Evolutionary conservation across 2,797 vertebrate species (phyloP), one percentile per base, ranked within the genome.

Genomic region (Balearica regulorum): DNA sequence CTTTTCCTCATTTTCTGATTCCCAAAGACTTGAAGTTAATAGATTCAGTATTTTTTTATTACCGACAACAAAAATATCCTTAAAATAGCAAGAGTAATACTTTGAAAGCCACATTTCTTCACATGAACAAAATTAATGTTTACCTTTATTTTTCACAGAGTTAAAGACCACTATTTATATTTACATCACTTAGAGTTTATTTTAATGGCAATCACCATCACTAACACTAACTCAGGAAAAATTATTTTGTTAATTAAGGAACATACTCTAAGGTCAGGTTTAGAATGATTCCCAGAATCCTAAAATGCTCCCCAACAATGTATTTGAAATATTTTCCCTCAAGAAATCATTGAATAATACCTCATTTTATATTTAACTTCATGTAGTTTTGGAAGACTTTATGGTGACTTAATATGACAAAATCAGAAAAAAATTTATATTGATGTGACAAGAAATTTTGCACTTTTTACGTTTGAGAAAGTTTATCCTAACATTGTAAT

Each of bases 401-500:
- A 21, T 29, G 4, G 13, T n/a, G 28, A 61, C 26, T 28, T 51
- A 46, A 53, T 19, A 46, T 18, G 18, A 54, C 20, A 76, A 76
- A 43, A 61, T 25, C 5, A 66, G 33, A 51, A 84, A 81, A 44
- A 0, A 58, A 28, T 10, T 22, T 33, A 11, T 62, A 65, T 25
- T n/a, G 24, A 12, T 41, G 10, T 43, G 11, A 81, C 21, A 10
- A 58, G 22, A 84, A 55, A 31, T 51, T 78, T 84, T 66, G 3
- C 6, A 44, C 4, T 2, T 82, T 69, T 65, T n/a, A 73, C 53
- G 3, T 5, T 51, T n/a, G 19, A 89, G 11, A 88, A 93, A 46
- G 6, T 20, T 78, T 53, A 64, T 12, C 51, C 5, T 60, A 53
- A 22, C 1, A 8, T 2, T 28, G 2, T 6, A 2, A 5, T 11